Evolutionary conservation across 2,113 vertebrate species (phyloP), one percentile per base, ranked within the genome.

Genomic region (Mixornis gularis): DNA sequence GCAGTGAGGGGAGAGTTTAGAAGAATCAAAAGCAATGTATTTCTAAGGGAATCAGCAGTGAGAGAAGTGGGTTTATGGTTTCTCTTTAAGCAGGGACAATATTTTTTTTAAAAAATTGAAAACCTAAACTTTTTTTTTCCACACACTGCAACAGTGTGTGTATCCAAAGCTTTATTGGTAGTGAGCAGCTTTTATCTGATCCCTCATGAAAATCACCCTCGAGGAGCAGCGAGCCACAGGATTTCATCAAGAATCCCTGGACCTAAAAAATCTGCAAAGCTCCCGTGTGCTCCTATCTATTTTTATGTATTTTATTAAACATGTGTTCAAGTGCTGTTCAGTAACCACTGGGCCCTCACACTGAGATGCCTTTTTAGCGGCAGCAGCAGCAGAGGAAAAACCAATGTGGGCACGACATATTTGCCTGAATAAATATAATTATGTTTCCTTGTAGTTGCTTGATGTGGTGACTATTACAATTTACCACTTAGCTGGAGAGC

Each of bases 101-200:
- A 25, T n/a, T 34, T 81, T 86, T 48, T 34, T 24, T 5, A 7
- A 1, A 1, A 62, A 38, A 70, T 24, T 59, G n/a, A 40, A 72
- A 87, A 53, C 8, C 16, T 30, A 81, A 86, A 58, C 5, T 1
- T 58, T 56, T 43, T 83, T 88, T 88, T 72, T 24, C 20, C 32
- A 34, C n/a, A 6, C 0, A 4, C 16, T 64, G 41, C 56, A 66
- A 14, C 41, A 17, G 13, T 1, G 1, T 16, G 12, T 0, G 0
- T 22, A 55, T 66, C 46, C 60, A 84, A 70, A 86, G 21, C 49
- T 84, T 73, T 60, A 29, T 74, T 63, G 72, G 44, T 8, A 60
- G 53, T 3, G 2, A 89, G 41, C 2, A 74, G 12, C 13, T 87
- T 89, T 87, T 25, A 32, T 70, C 55, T 89, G 63, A 65, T 82